Conservation (phyloP, 37 sponge, comb jelly and placozoan species). For the Geodia barretti region DNA sequence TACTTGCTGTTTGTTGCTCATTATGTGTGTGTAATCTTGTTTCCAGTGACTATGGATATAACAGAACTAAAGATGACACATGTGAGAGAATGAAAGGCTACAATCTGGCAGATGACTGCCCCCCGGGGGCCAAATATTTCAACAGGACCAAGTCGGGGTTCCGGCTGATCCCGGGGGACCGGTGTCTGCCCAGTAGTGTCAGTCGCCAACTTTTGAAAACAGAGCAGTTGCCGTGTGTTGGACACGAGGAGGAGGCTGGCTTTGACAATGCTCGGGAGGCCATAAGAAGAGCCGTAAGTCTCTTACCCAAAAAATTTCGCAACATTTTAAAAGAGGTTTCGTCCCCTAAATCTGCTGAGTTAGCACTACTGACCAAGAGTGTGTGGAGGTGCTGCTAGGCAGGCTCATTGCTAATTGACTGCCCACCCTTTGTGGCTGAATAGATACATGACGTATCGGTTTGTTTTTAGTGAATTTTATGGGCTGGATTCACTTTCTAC, state of each 20-base stretch:
- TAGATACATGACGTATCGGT: no score
- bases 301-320: background rate
- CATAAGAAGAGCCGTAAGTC: background rate
- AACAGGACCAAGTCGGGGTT: constrained; percentile 38
- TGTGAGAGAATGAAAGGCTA: background rate
- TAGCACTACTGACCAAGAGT: no score
- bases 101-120: constrained; percentile 28
- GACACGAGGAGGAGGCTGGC: constrained; percentile 35
- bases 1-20: background rate
- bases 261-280: background rate
- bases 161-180: constrained; percentile 50
- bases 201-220: constrained; percentile 13
- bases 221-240: constrained; percentile 9
- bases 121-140: constrained; percentile 26
- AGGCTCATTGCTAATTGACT: no score
- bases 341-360: no score
- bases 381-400: no score
- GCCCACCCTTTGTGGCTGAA: no score
- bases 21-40: background rate
- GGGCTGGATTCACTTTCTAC: background rate
- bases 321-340: background rate
- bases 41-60: constrained; percentile 59
- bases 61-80: background rate
- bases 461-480: background rate
- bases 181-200: constrained; percentile 9